Percentiles rank a stretch among this genome's conserved stretches.
phyloP scores from a whole-genome alignment of 2,797 vertebrate species.

The Florisuga fusca region DNA sequence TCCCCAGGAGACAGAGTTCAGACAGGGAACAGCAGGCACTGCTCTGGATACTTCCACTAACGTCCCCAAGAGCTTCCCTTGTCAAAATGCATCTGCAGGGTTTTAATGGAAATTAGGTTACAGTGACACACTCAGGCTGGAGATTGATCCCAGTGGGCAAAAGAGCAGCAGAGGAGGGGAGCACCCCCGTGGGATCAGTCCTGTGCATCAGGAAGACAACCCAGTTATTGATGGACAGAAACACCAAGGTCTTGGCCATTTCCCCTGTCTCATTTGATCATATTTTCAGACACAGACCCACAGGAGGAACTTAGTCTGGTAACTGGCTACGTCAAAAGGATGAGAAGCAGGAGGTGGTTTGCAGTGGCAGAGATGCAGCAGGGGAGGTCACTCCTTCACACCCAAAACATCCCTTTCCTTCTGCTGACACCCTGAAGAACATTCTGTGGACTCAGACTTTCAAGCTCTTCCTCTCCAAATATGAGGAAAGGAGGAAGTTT shows the following conservation, averaged over 20 bases:
- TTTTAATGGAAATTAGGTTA: rapidly evolving
- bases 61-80: rapidly evolving
- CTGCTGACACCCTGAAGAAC: background rate
- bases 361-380: background rate
- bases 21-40: rapidly evolving
- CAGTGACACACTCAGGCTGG: background rate
- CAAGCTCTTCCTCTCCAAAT: background rate
- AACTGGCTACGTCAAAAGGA: background rate
- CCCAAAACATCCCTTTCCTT: background rate
- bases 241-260: rapidly evolving
- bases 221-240: rapidly evolving
- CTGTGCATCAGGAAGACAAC: rapidly evolving
- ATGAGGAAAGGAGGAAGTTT: background rate
- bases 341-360: background rate
- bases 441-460: background rate
- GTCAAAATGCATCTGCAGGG: background rate
- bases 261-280: background rate
- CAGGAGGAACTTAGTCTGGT: background rate
- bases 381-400: background rate
- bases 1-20: background rate
- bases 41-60: rapidly evolving
- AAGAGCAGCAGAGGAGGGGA: rapidly evolving
- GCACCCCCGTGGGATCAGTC: rapidly evolving
- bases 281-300: background rate
- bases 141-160: rapidly evolving